These are phyloP conservation scores for Macropis europaea DNA, from an alignment of 2,888 invertebrate genomes.

Conservation along the genomic window DNA sequence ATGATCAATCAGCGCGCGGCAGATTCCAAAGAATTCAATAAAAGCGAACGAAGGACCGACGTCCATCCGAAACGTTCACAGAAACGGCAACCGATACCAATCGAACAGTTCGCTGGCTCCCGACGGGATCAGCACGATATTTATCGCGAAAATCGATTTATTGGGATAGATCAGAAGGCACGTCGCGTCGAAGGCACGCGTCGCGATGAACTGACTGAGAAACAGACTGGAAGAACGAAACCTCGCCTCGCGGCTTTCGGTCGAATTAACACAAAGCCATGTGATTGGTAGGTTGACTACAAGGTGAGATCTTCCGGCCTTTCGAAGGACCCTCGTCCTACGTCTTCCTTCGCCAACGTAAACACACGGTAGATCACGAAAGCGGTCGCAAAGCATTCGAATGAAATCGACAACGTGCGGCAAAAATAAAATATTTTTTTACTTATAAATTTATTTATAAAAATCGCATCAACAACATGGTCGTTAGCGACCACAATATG, in stretches of 20 bases:
- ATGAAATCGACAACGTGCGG: too few relatives aligned
- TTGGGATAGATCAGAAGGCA: constrained; percentile 48
- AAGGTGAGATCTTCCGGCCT: constrained; percentile 10
- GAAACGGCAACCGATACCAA: background rate
- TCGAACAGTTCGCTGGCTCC: background rate
- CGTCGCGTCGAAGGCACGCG: constrained; percentile 63
- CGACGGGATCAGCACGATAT: background rate
- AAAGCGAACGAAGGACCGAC: background rate
- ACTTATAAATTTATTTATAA: too few relatives aligned
- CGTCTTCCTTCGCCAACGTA: background rate
- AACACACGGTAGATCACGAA: too few relatives aligned
- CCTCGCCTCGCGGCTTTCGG: constrained; percentile 47
- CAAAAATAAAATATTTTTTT: too few relatives aligned
- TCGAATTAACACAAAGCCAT: constrained; percentile 48
- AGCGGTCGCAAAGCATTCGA: too few relatives aligned
- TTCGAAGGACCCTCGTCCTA: background rate
- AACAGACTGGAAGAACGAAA: constrained; percentile 34
- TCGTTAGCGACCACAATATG: too few relatives aligned
- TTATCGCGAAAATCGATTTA: constrained; percentile 9
- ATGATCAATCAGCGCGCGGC: background rate
- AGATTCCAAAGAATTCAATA: background rate
- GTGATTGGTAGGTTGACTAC: constrained; percentile 45
- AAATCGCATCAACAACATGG: too few relatives aligned
- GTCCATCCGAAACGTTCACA: background rate
- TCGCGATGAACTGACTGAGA: constrained; percentile 67